phyloP scores from a whole-genome alignment of 2,888 invertebrate species.

The Blomia tropicalis region DNA sequence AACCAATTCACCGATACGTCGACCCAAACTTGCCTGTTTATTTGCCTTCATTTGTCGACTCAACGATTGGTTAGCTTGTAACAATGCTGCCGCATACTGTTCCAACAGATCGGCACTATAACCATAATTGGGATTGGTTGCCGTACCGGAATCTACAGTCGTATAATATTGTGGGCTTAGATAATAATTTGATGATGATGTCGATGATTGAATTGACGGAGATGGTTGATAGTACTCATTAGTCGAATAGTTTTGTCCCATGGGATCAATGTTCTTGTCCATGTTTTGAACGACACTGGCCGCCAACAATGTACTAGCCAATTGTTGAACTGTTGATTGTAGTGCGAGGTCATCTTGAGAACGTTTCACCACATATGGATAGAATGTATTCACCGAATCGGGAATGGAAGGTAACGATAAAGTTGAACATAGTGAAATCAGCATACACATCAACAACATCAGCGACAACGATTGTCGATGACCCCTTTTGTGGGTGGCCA shows the following conservation, averaged over 20 bases:
- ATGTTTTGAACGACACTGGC: background rate
- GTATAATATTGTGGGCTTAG: slow-evolving; percentile 1
- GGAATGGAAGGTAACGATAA: background rate
- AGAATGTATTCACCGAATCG: no score
- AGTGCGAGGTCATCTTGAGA: background rate
- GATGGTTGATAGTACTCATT: background rate
- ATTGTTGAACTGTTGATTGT: background rate
- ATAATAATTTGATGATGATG: background rate
- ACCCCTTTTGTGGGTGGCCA: background rate
- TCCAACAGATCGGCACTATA: background rate
- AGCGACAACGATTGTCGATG: background rate
- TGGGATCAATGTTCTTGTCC: background rate
- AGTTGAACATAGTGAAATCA: background rate
- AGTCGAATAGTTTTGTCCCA: background rate
- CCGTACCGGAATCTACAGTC: background rate
- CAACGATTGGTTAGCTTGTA: background rate
- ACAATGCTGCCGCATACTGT: background rate
- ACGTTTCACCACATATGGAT: slow-evolving; percentile 2
- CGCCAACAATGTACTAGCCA: background rate
- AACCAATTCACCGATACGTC: slow-evolving; percentile 17
- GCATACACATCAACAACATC: background rate
- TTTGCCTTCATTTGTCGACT: background rate
- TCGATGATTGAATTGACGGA: no score
- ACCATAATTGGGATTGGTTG: background rate
- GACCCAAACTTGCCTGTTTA: slow-evolving; percentile 1